Conservation (phyloP, 1,140 invertebrate species). For the Neomicropteryx cornuta region DNA sequence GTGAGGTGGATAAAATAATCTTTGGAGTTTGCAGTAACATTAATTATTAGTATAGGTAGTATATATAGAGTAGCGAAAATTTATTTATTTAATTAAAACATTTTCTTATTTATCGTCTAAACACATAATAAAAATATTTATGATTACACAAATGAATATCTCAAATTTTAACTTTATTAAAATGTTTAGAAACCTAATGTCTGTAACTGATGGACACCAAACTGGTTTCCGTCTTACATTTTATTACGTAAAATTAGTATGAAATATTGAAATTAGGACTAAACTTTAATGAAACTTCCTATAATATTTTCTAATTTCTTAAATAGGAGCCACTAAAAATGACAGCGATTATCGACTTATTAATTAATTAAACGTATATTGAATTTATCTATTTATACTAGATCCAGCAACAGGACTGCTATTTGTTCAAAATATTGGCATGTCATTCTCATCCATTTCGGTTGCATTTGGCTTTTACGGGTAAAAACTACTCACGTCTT, state of each 20-base stretch:
- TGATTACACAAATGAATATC: neutral
- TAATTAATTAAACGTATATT: neutral
- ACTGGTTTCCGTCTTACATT: too few relatives aligned
- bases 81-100: neutral
- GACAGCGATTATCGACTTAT: too few relatives aligned
- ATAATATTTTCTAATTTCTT: too few relatives aligned
- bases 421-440: neutral
- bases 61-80: neutral
- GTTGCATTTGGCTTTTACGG: neutral
- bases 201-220: too few relatives aligned
- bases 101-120: neutral
- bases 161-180: too few relatives aligned
- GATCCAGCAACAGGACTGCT: neutral
- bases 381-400: neutral
- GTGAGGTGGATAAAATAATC: neutral
- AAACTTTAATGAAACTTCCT: too few relatives aligned
- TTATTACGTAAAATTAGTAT: too few relatives aligned
- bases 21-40: too few relatives aligned
- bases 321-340: too few relatives aligned
- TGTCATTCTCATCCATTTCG: neutral
- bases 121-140: neutral
- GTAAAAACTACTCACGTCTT: constrained; percentile 7
- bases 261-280: too few relatives aligned
- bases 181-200: too few relatives aligned
- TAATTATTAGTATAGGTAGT: neutral